Evolutionary conservation across 2,797 vertebrate genomes (phyloP), one percentile per base, ranked within the genome.

Genomic region (Loris lydekkerianus): DNA sequence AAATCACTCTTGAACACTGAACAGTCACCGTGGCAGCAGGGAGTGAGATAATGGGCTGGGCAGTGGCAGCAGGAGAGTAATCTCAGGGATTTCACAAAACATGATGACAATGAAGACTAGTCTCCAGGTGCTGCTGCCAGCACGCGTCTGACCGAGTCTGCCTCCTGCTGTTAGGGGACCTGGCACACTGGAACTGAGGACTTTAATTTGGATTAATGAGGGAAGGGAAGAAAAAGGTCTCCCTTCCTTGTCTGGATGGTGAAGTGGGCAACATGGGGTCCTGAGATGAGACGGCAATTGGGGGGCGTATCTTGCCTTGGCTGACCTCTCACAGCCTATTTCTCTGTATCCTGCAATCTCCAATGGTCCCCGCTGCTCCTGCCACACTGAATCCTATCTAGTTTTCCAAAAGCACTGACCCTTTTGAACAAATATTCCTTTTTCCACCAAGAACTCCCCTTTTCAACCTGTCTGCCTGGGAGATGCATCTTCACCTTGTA

Each of bases 31-130:
- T 5, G 11, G 91, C n/a, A 9, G 27, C 40, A 31, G n/a, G 37
- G 49, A n/a, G 31, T 56, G 43, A 43, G 43, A 29, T 23, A 37
- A 82, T 7, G 63, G 40, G 43, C 23, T 1, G 7, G 14, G 76
- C 20, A 69, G 20, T 21, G 0, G 4, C 14, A 15, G 3, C 0
- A 27, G 81, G 29, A 70, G 60, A 75, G 46, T 0, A 7, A 37
- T 72, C 20, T 73, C 10, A 4, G 29, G 10, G 49, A n/a, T 9
- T 37, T 88, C 80, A 60, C 56, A 20, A n/a, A 76, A 37, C 1
- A 10, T 0, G 18, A 1, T 10, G 75, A 76, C 7, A 20, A 1
- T 29, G 21, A 78, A 49, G 84, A 34, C 27, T 15, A 60, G 21
- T 31, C 37, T 43, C 34, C 11, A 61, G n/a, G 60, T n/a, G 56